Evolutionary conservation across 2,113 vertebrate genomes (phyloP).

Genomic region (Fulica atra): DNA sequence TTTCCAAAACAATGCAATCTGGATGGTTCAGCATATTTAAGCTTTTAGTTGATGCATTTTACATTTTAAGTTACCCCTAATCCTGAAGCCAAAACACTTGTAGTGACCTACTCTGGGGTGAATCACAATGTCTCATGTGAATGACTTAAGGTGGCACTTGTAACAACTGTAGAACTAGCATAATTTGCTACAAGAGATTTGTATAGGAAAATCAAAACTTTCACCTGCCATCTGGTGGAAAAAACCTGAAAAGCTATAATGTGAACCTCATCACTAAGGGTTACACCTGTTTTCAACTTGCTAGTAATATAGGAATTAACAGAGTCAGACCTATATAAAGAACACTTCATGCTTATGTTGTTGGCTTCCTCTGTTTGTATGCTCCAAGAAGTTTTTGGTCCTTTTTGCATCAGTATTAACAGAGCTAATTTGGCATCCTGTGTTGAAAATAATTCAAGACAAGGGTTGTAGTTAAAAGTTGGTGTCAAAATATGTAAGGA

Average conservation of each 20-base stretch:
- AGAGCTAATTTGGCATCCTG: background rate
- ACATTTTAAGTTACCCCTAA: background rate
- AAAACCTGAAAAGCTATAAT: background rate
- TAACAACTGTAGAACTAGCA: background rate
- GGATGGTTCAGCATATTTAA: background rate
- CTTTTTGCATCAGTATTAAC: background rate
- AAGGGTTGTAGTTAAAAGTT: background rate
- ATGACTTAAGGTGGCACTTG: background rate
- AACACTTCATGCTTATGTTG: accelerated
- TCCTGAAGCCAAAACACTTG: background rate
- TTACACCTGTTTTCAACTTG: background rate
- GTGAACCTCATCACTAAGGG: background rate
- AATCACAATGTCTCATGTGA: background rate
- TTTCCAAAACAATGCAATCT: background rate
- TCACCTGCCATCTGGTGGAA: slow-evolving; percentile 62
- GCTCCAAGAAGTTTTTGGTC: background rate
- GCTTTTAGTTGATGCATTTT: background rate
- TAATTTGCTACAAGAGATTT: background rate
- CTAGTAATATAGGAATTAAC: background rate
- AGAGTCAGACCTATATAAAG: background rate
- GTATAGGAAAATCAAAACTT: slow-evolving; percentile 9
- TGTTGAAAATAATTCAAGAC: background rate
- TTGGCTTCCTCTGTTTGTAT: background rate
- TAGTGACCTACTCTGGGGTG: background rate
- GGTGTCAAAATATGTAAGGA: background rate